Base-by-base conservation (phyloP, 2,888 invertebrate species). In the Heterodera filipjevi region DNA sequence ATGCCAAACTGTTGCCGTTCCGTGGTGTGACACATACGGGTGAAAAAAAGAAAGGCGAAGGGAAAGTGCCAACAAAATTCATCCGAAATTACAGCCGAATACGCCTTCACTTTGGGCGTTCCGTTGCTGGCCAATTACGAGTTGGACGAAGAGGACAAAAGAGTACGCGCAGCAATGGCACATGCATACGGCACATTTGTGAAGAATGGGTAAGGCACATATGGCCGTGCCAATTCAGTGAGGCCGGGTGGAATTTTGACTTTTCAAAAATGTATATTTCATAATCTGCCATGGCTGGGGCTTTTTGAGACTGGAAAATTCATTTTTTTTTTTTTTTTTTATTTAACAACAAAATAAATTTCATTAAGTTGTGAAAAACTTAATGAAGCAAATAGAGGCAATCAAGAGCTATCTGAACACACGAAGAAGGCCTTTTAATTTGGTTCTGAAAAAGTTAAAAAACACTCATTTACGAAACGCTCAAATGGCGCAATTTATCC, bases 111-210 rank as follows among this genome's bases (percentile, higher is more conserved):
- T 33, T 46, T 79, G 30, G 79, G 79, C 35, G 71, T 77, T 12
- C 77, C 73, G 59, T 66, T 82, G 30, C 81, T 82, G 22, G 82
- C 82, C 8, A 78, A 77, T 39, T 83, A 77, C 44, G 81, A 76
- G 22, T 35, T 82, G 71, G 77, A 80, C 71, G 59, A 71, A 19
- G 79, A 81, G 27, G 81, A 81, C 76, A 72, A 70, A 33, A 72
- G 70, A 16, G 77, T 81, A 5, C 49, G 71, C n/a, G 32, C 46
- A 27, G 59, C 66, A 44, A 72, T 82, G 30, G 77, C 74, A 46
- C 66, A 79, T 27, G 71, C 82, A n/a, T 82, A 79, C 66, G 82
- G 77, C 66, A 76, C 66, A n/a, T 81, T 82, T 44, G 66, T 78
- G 27, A 78, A 78, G 39, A 78, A 70, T 19, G 75, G 78, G 78